Evolutionary conservation across 2,797 vertebrate species (phyloP).

Genomic region (Gobio occitaniae): DNA sequence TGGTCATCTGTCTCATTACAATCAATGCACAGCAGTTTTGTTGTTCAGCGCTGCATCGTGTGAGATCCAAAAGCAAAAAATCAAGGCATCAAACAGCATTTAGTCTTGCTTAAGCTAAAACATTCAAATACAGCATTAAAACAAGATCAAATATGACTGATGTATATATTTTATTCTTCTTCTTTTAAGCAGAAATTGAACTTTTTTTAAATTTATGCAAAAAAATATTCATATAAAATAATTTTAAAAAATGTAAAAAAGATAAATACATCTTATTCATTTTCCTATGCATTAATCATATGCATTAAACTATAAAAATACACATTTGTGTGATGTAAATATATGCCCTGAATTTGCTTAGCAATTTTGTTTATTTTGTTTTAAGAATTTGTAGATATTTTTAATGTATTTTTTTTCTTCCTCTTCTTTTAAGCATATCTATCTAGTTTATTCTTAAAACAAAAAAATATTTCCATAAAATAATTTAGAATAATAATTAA

Average conservation of each 20-base stretch:
- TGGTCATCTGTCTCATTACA: constrained; percentile 49
- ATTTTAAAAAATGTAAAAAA: background rate
- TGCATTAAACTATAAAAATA: too few species aligned
- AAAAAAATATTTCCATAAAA: too few species aligned
- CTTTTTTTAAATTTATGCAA: background rate
- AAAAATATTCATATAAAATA: background rate
- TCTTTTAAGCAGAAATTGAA: background rate
- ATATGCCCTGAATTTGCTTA: too few species aligned
- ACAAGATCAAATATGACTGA: background rate
- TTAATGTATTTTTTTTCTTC: too few species aligned
- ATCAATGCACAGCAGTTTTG: constrained; percentile 44
- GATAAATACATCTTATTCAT: background rate
- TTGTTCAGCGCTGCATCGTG: constrained; percentile 5
- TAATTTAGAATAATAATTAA: too few species aligned
- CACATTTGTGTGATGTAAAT: too few species aligned
- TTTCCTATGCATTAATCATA: too few species aligned
- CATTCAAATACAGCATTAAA: background rate
- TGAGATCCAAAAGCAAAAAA: constrained; percentile 3
- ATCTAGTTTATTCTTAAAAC: too few species aligned
- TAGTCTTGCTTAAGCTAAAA: too few species aligned
- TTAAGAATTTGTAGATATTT: too few species aligned
- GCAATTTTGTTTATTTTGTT: too few species aligned
- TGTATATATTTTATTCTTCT: background rate
- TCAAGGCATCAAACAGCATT: background rate
- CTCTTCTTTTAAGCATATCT: too few species aligned